These are phyloP conservation scores for Meandrina meandrites DNA, from an alignment of 92 coral and sea anemone species.

Conservation along the genomic window DNA sequence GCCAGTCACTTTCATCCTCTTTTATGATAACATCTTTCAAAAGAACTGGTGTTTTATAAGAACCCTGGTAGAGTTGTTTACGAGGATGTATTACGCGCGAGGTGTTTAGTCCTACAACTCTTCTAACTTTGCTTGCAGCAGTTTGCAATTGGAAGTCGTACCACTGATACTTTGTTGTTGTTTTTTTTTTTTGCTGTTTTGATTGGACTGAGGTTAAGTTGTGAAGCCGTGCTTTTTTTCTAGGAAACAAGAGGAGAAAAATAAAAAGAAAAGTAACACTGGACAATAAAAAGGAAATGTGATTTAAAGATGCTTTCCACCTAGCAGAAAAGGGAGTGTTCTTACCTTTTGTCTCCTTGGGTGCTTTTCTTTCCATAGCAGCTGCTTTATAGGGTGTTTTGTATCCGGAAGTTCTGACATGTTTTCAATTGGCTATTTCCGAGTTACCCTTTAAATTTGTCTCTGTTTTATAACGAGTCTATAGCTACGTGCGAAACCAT, in stretches of 20 bases:
- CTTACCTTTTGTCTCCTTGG: too few relatives aligned
- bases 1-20: conserved; percentile 21
- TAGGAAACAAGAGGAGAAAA: background rate
- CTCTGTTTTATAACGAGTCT: too few relatives aligned
- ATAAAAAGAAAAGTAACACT: background rate
- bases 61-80: conserved; percentile 23
- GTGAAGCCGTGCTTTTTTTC: conserved; percentile 12
- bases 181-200: conserved; percentile 31
- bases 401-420: too few relatives aligned
- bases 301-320: too few relatives aligned
- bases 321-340: too few relatives aligned
- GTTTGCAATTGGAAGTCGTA: conserved; percentile 44
- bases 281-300: too few relatives aligned
- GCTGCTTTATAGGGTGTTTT: too few relatives aligned
- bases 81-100: conserved; percentile 5
- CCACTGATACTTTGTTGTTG: conserved; percentile 29
- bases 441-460: too few relatives aligned
- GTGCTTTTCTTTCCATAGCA: too few relatives aligned
- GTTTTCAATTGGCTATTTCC: too few relatives aligned
- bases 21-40: conserved; percentile 31
- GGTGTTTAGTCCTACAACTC: conserved; percentile 31
- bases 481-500: too few relatives aligned
- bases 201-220: conserved; percentile 45
- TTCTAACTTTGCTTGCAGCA: conserved; percentile 12
- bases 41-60: conserved; percentile 32